Percentiles rank a stretch among this genome's conserved stretches.
These are phyloP conservation scores for Seira ritae DNA, from an alignment of 2,888 invertebrate species.

Conservation along the genomic window DNA sequence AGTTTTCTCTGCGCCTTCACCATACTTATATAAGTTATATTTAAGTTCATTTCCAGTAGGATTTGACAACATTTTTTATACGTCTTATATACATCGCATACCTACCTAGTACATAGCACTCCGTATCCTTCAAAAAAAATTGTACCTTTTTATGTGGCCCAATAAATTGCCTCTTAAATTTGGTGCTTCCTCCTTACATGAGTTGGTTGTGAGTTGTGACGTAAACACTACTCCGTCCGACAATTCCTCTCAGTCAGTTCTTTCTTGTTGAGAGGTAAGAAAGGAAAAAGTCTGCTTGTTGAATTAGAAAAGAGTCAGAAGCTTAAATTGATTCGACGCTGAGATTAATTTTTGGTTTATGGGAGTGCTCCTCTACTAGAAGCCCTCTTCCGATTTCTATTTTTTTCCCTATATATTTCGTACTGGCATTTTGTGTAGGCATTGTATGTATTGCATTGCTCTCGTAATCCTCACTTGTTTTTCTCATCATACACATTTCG, in stretches of 20 bases:
- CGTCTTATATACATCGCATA: too few species aligned
- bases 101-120: too few species aligned
- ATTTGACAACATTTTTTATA: too few species aligned
- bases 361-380: not conserved
- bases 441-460: not conserved
- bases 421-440: too few species aligned
- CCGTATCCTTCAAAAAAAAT: not conserved
- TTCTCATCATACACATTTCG: conserved; percentile 1
- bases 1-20: not conserved
- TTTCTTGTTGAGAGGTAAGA: not conserved
- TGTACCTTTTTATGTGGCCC: not conserved
- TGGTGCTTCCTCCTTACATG: not conserved
- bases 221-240: not conserved
- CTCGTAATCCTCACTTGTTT: conserved; percentile 4
- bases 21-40: not conserved
- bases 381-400: not conserved
- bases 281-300: not conserved
- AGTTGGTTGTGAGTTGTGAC: not conserved
- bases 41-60: too few species aligned
- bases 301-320: not conserved
- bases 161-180: conserved; percentile 16
- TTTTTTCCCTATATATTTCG: too few species aligned
- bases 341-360: conserved; percentile 11
- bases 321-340: conserved; percentile 4
- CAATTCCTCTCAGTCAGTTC: not conserved